Evolutionary conservation across 2,888 invertebrate species (phyloP).

Genomic region (Chymomyza fuscimana): DNA sequence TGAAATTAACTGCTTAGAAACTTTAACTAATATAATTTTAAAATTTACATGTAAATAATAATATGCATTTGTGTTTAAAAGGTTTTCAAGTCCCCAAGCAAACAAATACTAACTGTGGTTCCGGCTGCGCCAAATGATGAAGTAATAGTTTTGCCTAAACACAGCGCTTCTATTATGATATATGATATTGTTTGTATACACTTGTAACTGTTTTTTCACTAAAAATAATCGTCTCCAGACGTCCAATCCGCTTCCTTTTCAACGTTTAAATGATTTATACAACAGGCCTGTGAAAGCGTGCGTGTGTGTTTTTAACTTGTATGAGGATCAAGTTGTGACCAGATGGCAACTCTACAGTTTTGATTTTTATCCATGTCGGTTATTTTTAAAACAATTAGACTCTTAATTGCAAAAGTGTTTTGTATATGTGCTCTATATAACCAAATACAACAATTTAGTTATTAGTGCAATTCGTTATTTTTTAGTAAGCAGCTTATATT

Average conservation of each 20-base stretch:
- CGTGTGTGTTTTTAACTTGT: conserved; percentile 62
- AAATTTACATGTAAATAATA: not conserved
- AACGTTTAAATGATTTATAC: conserved; percentile 5
- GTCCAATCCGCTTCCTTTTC: not conserved
- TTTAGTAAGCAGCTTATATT: not conserved
- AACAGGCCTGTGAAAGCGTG: conserved; percentile 49
- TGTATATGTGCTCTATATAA: not conserved
- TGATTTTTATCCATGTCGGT: not conserved
- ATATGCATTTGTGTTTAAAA: not conserved
- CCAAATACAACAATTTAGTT: not conserved
- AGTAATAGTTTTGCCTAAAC: not conserved
- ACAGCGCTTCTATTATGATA: not conserved
- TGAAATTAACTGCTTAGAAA: not conserved
- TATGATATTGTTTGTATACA: not conserved
- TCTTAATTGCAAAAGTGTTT: not conserved
- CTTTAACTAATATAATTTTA: not conserved
- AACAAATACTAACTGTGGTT: not conserved
- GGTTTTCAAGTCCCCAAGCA: not conserved
- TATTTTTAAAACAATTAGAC: not conserved
- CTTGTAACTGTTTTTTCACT: not conserved
- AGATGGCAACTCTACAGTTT: conserved; percentile 58
- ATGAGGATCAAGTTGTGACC: conserved; percentile 49
- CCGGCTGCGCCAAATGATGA: not conserved
- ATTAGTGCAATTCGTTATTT: not conserved
- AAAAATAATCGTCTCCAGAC: not conserved